Evolutionary conservation across 2,797 vertebrate species (phyloP), one percentile per base, ranked within the genome.

Genomic region (Catostomus latipinnis): DNA sequence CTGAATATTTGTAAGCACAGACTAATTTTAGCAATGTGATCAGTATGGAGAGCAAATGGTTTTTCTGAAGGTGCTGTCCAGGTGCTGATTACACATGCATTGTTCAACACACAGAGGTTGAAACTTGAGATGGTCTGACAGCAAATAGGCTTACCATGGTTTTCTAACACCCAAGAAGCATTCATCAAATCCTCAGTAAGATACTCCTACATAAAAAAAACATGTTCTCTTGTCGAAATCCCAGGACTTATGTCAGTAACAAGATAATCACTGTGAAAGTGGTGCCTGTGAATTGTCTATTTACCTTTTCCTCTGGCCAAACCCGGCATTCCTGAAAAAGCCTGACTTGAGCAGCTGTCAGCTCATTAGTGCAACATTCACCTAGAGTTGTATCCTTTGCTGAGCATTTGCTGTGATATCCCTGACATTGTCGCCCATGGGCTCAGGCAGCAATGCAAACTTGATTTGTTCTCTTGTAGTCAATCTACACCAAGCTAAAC

Each of bases 61-160:
- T 77, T 77, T 18, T 62, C 0, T 9, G 12, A 12, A 16, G 66
- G 50, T 1, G 57, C 84, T 85, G 76, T 85, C 82, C 84, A 74
- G 84, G 84, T 85, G 50, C 82, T 86, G 82, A 82, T 70, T 5
- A 6, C 53, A 16, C 46, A 63, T n/a, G 7, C 57, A 53, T 78
- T 63, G 57, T 78, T 70, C 10, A 62, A 52, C 49, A 62, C 66
- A 53, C 34, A 12, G 5, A 11, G 43, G 12, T 43, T 65, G 52
- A 56, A 66, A 78, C 60, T 71, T 48, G 12, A 62, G 16, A 22
- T 3, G 18, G 46, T 61, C 46, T 61, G 22, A 9, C 75, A 60
- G 66, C 54, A 77, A 77, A 77, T 77, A n/a, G 54, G 66, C 61
- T 77, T 77, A 77, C 66, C 75, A 77, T 46, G 66, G 8, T 73